These are phyloP conservation scores for Axinella damicornis DNA, from an alignment of 37 sponge, comb jelly and placozoan genomes.

Conservation along the genomic window DNA sequence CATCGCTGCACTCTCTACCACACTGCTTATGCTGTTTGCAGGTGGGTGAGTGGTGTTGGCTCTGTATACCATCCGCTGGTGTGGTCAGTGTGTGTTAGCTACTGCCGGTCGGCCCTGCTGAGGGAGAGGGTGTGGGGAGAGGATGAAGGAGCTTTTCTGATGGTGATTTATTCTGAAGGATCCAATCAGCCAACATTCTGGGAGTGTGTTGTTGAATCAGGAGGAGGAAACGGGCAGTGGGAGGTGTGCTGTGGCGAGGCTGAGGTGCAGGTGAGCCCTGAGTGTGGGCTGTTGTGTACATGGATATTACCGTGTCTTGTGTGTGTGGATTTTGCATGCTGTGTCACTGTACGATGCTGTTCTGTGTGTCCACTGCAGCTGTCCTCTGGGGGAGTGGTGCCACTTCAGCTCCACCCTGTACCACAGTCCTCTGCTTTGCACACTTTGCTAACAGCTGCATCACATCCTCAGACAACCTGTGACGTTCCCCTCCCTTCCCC, in stretches of 20 bases:
- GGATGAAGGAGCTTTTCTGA: slow-evolving; percentile 16
- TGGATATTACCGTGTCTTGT: no score
- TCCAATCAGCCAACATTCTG: background rate
- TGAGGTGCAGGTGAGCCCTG: background rate
- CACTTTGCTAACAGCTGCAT: slow-evolving; percentile 28
- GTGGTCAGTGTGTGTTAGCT: slow-evolving; percentile 77
- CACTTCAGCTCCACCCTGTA: slow-evolving; percentile 17
- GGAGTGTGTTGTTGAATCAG: background rate
- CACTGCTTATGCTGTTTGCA: background rate
- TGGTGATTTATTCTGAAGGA: slow-evolving; percentile 29
- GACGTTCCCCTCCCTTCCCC: slow-evolving; percentile 32
- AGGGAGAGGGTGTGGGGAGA: slow-evolving; percentile 59
- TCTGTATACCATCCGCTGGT: slow-evolving; percentile 68
- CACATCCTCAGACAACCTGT: background rate
- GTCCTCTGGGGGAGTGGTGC: background rate
- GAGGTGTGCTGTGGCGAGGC: slow-evolving; percentile 10
- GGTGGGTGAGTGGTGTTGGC: slow-evolving; percentile 88
- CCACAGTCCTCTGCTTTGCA: slow-evolving; percentile 25
- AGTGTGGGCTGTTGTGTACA: no score
- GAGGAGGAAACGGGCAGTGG: background rate
- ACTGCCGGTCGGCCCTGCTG: slow-evolving; percentile 20
- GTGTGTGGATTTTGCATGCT: no score
- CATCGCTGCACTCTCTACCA: no score
- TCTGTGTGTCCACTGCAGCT: no score
- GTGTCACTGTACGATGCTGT: no score